Conservation (phyloP, 2,113 vertebrate genomes). For the Sula dactylatra region DNA sequence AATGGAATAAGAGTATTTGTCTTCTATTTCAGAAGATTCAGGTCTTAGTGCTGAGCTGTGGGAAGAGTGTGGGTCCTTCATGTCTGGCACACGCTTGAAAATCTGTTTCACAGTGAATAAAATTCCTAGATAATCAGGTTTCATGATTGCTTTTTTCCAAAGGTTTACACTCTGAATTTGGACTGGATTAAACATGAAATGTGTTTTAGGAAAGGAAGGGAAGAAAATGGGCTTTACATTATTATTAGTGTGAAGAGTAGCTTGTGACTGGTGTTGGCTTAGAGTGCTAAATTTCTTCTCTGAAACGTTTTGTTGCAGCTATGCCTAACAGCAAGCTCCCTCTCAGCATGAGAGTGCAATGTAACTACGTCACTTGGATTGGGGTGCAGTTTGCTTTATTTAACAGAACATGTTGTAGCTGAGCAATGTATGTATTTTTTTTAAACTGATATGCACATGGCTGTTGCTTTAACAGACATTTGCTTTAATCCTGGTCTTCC, state of each 20-base stretch:
- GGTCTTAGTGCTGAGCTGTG: background rate
- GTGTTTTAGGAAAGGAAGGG: background rate
- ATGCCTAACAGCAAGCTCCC: background rate
- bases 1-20: background rate
- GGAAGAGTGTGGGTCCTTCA: background rate
- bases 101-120: background rate
- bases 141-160: background rate
- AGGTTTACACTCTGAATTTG: background rate
- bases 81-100: background rate
- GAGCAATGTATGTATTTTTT: background rate
- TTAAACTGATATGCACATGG: background rate
- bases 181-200: background rate
- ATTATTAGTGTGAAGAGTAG: background rate
- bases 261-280: background rate
- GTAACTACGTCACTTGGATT: background rate
- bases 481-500: background rate
- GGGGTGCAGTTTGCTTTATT: background rate
- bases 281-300: background rate
- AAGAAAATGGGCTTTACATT: background rate
- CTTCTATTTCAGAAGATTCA: background rate
- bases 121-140: background rate
- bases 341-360: background rate
- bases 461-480: background rate
- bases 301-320: background rate
- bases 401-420: background rate